Base-by-base conservation (phyloP, 1,140 invertebrate genomes). In the Pseudomyrmex sp. region DNA sequence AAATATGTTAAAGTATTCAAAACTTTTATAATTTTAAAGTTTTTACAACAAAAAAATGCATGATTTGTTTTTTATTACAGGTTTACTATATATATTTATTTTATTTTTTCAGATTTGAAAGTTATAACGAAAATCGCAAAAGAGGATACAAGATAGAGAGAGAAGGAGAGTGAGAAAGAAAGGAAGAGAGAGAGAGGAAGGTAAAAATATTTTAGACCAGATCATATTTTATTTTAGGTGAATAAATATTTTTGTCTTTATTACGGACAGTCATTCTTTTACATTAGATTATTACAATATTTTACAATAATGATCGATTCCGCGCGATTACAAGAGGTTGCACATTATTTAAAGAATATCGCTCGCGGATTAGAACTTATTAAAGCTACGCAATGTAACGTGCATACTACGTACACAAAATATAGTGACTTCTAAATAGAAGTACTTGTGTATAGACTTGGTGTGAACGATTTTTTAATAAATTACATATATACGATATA, bases 161-260 rank as follows among this genome's bases (percentile, higher is more conserved):
- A 35, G 35, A 35, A 5, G 13, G 7, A 62, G 26, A 26, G 2
- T 2, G 26, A 26, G 2, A 0, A 26, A 26, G 26, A 26, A 3
- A 35, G 35, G 35, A 13, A 12, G 23, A 61, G 13, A 61, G 12
- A 13, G 9, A 10, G 23, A 61, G 20, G 23, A 7, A 61, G 20
- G 20, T 1, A 26, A 26, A 26, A 62, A 13, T 62, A 7, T 13
- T 1, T 18, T 7, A 46, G 13, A 2, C 13, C 15, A 18, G 13
- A 48, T 0, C 2, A 54, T 3, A 69, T 35, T 15, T 68, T 48
- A 61, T 70, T 59, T 59, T 59, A 3, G 15, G 26, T 68, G 92
- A 94, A 93, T 93, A 94, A 93, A 93, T 93, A 94, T 92, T 89
- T 90, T 68, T 84, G 88, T 93, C 90, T 93, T 94, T 93, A 93